These are phyloP conservation scores for Tragulus kanchil DNA, from an alignment of 2,113 vertebrate species.

Conservation along the genomic window DNA sequence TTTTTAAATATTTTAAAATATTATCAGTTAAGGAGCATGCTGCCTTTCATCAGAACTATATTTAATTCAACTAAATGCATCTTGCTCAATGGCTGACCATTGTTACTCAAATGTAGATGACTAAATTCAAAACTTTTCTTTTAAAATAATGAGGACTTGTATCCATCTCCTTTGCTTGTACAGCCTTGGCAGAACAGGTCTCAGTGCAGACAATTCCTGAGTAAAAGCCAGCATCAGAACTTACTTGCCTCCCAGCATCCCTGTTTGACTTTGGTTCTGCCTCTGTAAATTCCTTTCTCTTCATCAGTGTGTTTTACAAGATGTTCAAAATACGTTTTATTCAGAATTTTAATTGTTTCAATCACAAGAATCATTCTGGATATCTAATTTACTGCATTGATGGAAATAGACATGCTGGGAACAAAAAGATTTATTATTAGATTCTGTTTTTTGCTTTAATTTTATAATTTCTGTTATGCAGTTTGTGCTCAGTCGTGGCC, in stretches of 20 bases:
- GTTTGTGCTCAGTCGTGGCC: neutral
- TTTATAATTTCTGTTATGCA: neutral
- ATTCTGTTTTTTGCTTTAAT: neutral
- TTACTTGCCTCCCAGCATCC: neutral
- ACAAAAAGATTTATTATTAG: neutral
- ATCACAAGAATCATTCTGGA: neutral
- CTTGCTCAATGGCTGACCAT: neutral
- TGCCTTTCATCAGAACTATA: neutral
- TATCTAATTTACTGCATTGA: neutral
- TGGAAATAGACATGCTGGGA: slow-evolving; percentile 38
- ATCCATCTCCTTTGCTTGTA: neutral
- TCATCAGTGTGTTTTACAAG: neutral
- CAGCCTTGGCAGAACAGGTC: neutral
- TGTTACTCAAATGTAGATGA: neutral
- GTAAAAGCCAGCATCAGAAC: neutral
- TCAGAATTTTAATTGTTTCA: slow-evolving; percentile 5
- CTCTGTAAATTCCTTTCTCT: neutral
- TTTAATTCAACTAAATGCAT: neutral
- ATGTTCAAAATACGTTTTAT: slow-evolving; percentile 30
- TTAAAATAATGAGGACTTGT: neutral
- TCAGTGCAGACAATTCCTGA: neutral
- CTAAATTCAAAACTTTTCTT: too few relatives aligned
- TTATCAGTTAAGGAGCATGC: neutral
- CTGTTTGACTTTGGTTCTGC: neutral
- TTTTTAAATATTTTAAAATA: slow-evolving; percentile 12